Conservation (phyloP, 2,797 vertebrate genomes). For the Momotus momota region DNA sequence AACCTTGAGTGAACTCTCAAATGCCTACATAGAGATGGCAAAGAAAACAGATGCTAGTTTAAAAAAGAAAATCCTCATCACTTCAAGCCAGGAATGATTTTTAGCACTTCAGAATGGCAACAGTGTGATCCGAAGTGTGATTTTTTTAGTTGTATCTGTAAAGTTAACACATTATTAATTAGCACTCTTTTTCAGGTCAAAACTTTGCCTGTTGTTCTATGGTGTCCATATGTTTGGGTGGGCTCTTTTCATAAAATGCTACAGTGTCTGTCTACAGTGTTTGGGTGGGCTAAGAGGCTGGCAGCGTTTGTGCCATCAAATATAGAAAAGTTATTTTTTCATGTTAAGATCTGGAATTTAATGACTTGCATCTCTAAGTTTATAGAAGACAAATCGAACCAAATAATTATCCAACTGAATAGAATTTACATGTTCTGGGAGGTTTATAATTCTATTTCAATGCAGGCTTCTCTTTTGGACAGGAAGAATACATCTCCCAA, state of each 20-base stretch:
- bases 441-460: background rate
- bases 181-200: background rate
- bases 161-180: background rate
- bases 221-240: background rate
- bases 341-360: background rate
- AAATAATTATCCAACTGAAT: background rate
- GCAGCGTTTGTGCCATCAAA: background rate
- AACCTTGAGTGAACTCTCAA: background rate
- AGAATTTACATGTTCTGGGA: background rate
- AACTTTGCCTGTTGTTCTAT: background rate
- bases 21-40: background rate
- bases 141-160: conserved; percentile 11
- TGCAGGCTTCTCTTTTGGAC: background rate
- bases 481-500: background rate
- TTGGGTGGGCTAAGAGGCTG: background rate
- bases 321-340: background rate
- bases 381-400: background rate
- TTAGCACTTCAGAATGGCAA: background rate
- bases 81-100: background rate
- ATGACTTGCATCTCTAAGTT: background rate
- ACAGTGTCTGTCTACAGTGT: background rate
- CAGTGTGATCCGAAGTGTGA: background rate
- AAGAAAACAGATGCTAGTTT: background rate
- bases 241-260: background rate
- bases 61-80: background rate